These are phyloP conservation scores for Pampus argenteus DNA, from an alignment of 2,797 vertebrate genomes.

Conservation along the genomic window DNA sequence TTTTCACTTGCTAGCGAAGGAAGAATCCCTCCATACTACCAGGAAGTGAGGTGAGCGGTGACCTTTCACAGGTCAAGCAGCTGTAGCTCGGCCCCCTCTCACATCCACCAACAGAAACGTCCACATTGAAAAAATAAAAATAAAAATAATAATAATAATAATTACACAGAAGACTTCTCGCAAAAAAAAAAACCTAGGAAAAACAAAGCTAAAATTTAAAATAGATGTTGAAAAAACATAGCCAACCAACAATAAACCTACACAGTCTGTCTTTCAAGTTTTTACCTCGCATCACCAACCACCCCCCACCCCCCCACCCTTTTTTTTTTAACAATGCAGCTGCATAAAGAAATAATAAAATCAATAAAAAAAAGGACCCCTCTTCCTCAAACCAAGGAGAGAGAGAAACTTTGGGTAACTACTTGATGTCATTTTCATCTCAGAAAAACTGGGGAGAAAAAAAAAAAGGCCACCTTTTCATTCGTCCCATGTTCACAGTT, in stretches of 20 bases:
- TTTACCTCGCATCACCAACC: conserved; percentile 71
- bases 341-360: conserved; percentile 64
- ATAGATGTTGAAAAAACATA: conserved; percentile 63
- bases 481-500: conserved; percentile 73
- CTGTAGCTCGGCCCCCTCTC: conserved; percentile 64
- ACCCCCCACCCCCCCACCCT: conserved; percentile 16
- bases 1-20: conserved; percentile 87
- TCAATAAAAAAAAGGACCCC: conserved; percentile 71
- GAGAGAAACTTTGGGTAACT: conserved; percentile 80
- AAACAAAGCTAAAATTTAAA: conserved; percentile 82
- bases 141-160: too few relatives aligned
- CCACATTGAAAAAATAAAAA: conserved; percentile 61
- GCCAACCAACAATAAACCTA: conserved; percentile 82
- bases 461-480: conserved; percentile 75
- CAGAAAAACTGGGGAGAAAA: conserved; percentile 74
- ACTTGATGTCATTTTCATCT: conserved; percentile 69
- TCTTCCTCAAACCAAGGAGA: conserved; percentile 70
- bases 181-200: conserved; percentile 84
- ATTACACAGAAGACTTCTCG: conserved; percentile 77
- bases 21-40: conserved; percentile 79
- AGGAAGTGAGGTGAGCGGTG: conserved; percentile 71
- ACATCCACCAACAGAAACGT: conserved; percentile 78
- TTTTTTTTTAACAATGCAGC: conserved; percentile 36
- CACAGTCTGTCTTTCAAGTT: conserved; percentile 83
- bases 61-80: conserved; percentile 61